Evolutionary conservation across 2,888 invertebrate species (phyloP).

Genomic region (Polymixis flavicincta): DNA sequence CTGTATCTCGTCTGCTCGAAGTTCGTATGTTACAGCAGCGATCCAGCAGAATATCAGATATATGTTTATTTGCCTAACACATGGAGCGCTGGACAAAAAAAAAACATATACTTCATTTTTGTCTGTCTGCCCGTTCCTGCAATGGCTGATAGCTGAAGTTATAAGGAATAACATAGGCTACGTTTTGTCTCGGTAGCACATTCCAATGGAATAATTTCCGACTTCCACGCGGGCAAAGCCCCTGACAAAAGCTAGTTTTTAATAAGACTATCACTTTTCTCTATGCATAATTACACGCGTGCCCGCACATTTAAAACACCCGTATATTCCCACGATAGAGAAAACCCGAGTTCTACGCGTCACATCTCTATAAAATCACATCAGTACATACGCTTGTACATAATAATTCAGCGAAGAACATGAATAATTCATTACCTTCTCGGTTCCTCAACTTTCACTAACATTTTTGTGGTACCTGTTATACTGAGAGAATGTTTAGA

Average conservation of each 20-base stretch:
- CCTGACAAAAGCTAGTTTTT: neutral
- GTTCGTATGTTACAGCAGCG: no score
- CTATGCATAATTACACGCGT: constrained; percentile 19
- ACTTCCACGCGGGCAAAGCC: no score
- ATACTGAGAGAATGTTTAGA: constrained; percentile 41
- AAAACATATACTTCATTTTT: no score
- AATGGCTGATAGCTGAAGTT: no score
- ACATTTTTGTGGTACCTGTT: constrained; percentile 57
- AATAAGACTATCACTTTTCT: constrained; percentile 4
- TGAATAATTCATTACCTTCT: constrained; percentile 62
- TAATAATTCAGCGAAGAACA: constrained; percentile 58
- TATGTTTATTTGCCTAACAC: no score
- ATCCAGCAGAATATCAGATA: no score
- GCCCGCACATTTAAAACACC: neutral
- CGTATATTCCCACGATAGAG: constrained; percentile 26
- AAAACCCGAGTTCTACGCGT: constrained; percentile 24
- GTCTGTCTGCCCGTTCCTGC: no score
- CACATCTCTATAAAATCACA: constrained; percentile 58
- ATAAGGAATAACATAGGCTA: no score
- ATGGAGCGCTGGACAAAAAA: no score
- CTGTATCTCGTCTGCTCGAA: no score
- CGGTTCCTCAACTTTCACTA: constrained; percentile 55
- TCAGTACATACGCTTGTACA: constrained; percentile 60
- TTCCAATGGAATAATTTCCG: no score
- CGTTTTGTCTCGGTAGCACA: no score